Conservation (phyloP, 2,888 invertebrate genomes). For the Pammene fasciana region DNA sequence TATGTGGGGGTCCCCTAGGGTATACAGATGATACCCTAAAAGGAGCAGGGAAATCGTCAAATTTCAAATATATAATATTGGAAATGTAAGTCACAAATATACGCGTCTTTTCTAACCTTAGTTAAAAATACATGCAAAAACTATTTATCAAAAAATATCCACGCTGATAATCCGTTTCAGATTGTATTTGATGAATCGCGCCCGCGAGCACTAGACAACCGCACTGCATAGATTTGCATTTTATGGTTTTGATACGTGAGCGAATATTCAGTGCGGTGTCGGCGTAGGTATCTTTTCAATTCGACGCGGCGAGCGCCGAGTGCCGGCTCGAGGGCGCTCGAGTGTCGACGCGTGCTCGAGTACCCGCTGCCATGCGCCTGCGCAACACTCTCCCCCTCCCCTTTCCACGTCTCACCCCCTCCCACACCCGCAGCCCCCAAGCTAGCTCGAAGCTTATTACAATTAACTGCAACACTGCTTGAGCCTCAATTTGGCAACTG, state of each 20-base stretch:
- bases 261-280: constrained; percentile 81
- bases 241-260: constrained; percentile 82
- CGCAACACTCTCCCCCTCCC: constrained; percentile 58
- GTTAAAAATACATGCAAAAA: too few relatives aligned
- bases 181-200: constrained; percentile 78
- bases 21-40: too few relatives aligned
- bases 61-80: too few relatives aligned
- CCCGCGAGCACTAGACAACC: constrained; percentile 73
- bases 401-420: constrained; percentile 42
- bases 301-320: constrained; percentile 76
- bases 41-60: too few relatives aligned
- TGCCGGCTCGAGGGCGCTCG: constrained; percentile 73
- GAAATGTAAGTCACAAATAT: too few relatives aligned
- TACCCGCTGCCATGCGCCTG: constrained; percentile 70
- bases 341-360: constrained; percentile 81
- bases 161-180: constrained; percentile 71
- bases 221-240: constrained; percentile 83
- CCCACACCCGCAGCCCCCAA: constrained; percentile 42
- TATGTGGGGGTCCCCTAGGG: too few relatives aligned
- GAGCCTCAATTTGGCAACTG: constrained; percentile 71
- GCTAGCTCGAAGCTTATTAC: constrained; percentile 67
- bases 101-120: too few relatives aligned
- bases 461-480: constrained; percentile 73
- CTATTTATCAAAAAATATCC: constrained; percentile 1
- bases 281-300: constrained; percentile 82